Evolutionary conservation across 2,113 vertebrate species (phyloP).

Genomic region (Cepphus grylle): DNA sequence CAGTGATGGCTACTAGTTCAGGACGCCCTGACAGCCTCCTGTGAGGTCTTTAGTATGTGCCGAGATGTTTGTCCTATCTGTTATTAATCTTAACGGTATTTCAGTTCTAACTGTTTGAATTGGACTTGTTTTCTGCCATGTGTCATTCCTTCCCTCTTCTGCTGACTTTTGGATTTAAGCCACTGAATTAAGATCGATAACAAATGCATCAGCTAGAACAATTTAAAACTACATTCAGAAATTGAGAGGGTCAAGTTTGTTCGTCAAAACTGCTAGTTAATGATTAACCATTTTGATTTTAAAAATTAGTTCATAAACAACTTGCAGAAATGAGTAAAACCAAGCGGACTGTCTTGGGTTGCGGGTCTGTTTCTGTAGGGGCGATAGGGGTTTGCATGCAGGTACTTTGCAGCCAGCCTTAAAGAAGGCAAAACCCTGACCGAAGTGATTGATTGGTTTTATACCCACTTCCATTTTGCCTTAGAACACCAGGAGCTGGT

Average conservation of each 20-base stretch:
- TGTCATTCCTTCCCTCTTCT: background rate
- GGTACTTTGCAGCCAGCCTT: background rate
- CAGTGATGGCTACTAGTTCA: background rate
- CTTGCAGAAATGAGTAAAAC: background rate
- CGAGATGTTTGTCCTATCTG: background rate
- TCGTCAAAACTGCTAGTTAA: background rate
- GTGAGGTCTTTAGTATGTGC: background rate
- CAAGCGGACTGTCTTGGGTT: background rate
- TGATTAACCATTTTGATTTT: background rate
- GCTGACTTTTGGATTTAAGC: background rate
- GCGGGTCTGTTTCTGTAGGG: background rate
- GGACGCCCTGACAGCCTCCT: background rate
- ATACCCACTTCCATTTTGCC: background rate
- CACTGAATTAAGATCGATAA: background rate
- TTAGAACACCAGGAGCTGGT: background rate
- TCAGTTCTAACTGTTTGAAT: background rate
- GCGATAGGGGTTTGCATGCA: fast-evolving
- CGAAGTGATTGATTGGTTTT: background rate
- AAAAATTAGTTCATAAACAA: background rate
- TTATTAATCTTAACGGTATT: background rate
- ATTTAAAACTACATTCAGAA: background rate
- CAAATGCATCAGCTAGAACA: background rate
- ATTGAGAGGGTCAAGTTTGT: background rate
- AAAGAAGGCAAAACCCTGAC: background rate
- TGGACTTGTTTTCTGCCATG: background rate